Evolutionary conservation across 53 echinoderm and acorn worm genomes (phyloP), one percentile per base, ranked within the genome.

Genomic region (Holothuria scabra): DNA sequence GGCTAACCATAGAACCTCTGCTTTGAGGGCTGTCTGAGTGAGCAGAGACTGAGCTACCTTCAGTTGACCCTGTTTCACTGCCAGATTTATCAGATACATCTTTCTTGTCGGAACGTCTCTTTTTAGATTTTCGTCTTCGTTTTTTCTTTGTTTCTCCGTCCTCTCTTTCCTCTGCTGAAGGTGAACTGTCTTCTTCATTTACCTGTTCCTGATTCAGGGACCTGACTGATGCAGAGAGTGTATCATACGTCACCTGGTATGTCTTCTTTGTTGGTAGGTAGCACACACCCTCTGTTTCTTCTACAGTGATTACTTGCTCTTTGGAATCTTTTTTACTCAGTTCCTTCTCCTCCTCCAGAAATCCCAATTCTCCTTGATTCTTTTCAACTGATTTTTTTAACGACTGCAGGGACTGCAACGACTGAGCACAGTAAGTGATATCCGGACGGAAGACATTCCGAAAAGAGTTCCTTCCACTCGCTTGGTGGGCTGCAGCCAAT

Each of bases 381-480:
- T 41, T 30, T 8, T 28, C 71, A 59, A 75, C 23, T 0, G 57
- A 29, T 28, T 66, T 55, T 76, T 16, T 66, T 55, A 48, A 22
- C 1, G 68, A 66, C 14, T 67, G 84, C 20, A 65, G 18, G 1
- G 68, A 66, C 48, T 67, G 84, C 28, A 65, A 30, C 2, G 97
- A 94, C 28, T 90, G 92, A 85, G 92, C 86, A 68, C 97, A 93
- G 85, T 92, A 86, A 5, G 90, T 94, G 87, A 97, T 85, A 79
- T 97, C 97, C 8, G 97, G 97, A 28, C 91, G 92, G 86, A 97
- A 97, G 83, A 97, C 72, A 60, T 94, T 93, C 46, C 97, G 87
- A 87, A 97, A 97, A 28, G 97, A 97, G 82, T 97, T 97, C 25
- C 94, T 85, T 14, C 81, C 86, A 61, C 62, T 76, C 13, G 92